Conservation (phyloP, 2,888 invertebrate genomes). For the Andrena dorsata region DNA sequence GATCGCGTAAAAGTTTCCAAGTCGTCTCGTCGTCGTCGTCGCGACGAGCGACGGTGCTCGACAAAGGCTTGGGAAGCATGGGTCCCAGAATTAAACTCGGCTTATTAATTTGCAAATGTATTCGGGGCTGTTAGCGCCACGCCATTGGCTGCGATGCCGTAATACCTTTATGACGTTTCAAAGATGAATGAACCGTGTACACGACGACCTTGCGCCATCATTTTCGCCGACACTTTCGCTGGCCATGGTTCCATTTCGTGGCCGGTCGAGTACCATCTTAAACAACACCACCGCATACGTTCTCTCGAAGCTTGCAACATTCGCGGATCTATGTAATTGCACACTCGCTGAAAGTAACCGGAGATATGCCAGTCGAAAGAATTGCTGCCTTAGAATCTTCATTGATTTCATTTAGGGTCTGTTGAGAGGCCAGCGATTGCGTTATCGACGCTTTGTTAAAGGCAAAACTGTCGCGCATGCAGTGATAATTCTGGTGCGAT, state of each 20-base stretch:
- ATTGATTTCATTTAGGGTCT: no score
- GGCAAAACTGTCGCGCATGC: no score
- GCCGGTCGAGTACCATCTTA: neutral
- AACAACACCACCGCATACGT: neutral
- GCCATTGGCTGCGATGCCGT: conserved; percentile 21
- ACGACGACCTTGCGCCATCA: conserved; percentile 10
- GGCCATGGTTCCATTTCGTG: neutral
- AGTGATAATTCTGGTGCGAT: no score
- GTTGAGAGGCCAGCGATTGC: no score
- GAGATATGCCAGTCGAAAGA: no score
- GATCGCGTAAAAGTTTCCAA: neutral
- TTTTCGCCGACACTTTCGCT: conserved; percentile 11
- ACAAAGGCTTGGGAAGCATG: conserved; percentile 33
- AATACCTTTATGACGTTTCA: conserved; percentile 26
- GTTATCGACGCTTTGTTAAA: no score
- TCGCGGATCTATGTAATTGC: no score
- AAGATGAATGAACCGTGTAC: conserved; percentile 45
- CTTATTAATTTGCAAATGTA: conserved; percentile 44
- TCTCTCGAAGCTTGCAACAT: no score
- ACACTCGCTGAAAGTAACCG: no score
- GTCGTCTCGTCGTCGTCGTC: neutral
- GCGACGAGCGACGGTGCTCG: conserved; percentile 11
- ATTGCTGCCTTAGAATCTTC: no score
- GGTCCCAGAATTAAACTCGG: conserved; percentile 20
- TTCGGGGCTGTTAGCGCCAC: conserved; percentile 11